phyloP scores from a whole-genome alignment of 2,888 invertebrate genomes.

The Epinotia demarniana region DNA sequence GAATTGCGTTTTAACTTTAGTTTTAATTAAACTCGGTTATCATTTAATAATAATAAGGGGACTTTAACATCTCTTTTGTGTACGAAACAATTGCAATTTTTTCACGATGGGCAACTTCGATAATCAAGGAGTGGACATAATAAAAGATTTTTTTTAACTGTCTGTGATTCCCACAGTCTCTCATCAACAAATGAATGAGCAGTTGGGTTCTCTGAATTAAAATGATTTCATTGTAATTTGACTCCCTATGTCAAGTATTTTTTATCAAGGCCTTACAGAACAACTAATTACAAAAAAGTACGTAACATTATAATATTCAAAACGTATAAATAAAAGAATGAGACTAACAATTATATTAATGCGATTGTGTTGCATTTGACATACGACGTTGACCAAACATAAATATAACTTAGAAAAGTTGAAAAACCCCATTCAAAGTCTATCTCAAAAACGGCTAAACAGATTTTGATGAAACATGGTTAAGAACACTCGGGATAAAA shows the following conservation, averaged over 20 bases:
- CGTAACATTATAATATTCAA: neutral
- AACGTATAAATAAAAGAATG: neutral
- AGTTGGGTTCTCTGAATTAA: neutral
- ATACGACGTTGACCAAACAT: neutral
- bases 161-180: slow-evolving; percentile 36
- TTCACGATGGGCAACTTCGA: slow-evolving; percentile 23
- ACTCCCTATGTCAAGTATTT: neutral
- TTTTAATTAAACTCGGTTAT: slow-evolving; percentile 73
- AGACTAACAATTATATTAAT: too few species aligned
- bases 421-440: too few species aligned
- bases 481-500: too few species aligned
- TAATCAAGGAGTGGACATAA: slow-evolving; percentile 30
- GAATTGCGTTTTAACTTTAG: slow-evolving; percentile 69
- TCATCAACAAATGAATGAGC: slow-evolving; percentile 14
- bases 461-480: too few species aligned
- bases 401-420: too few species aligned
- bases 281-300: too few species aligned
- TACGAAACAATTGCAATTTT: slow-evolving; percentile 39
- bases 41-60: slow-evolving; percentile 50
- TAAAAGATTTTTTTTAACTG: slow-evolving; percentile 28
- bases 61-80: slow-evolving; percentile 18
- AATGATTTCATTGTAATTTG: slow-evolving; percentile 3
- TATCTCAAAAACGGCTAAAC: too few species aligned
- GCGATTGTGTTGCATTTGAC: neutral
- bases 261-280: neutral